Evolutionary conservation across 2,888 invertebrate species (phyloP).

Genomic region (Eupithecia tripunctaria): DNA sequence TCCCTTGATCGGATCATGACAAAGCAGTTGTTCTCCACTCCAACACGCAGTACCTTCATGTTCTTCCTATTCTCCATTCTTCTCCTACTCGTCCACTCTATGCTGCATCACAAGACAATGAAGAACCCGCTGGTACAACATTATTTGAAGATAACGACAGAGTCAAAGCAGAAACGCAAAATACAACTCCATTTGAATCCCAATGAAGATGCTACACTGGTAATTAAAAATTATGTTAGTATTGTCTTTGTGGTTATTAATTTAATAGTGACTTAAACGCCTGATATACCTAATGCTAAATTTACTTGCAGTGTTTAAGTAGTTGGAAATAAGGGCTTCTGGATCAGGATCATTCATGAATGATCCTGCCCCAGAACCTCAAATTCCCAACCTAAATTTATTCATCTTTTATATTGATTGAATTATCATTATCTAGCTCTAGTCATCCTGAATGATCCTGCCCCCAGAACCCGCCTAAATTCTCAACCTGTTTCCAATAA

Average conservation of each 20-base stretch:
- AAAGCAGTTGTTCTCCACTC: slow-evolving; percentile 90
- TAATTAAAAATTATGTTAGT: slow-evolving; percentile 63
- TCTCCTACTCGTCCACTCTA: slow-evolving; percentile 90
- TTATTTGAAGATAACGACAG: slow-evolving; percentile 90
- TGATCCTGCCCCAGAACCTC: too few relatives aligned
- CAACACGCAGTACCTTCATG: slow-evolving; percentile 92
- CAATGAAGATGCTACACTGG: slow-evolving; percentile 92
- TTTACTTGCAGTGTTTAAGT: neutral
- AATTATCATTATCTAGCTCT: too few relatives aligned
- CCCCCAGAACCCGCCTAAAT: too few relatives aligned
- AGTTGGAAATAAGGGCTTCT: too few relatives aligned
- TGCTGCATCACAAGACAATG: slow-evolving; percentile 90
- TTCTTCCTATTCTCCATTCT: slow-evolving; percentile 93
- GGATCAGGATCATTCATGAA: too few relatives aligned
- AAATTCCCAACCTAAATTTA: too few relatives aligned
- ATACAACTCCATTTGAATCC: slow-evolving; percentile 93
- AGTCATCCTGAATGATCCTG: too few relatives aligned
- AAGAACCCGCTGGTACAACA: slow-evolving; percentile 93
- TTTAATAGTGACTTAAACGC: neutral
- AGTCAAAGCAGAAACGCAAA: slow-evolving; percentile 89
- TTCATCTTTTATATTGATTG: too few relatives aligned
- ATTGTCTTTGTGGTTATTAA: slow-evolving; percentile 24
- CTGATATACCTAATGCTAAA: neutral
- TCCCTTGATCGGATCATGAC: slow-evolving; percentile 93
- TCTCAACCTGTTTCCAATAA: too few relatives aligned